Evolutionary conservation across 1,140 invertebrate genomes (phyloP).

Genomic region (Drosophila mayri): DNA sequence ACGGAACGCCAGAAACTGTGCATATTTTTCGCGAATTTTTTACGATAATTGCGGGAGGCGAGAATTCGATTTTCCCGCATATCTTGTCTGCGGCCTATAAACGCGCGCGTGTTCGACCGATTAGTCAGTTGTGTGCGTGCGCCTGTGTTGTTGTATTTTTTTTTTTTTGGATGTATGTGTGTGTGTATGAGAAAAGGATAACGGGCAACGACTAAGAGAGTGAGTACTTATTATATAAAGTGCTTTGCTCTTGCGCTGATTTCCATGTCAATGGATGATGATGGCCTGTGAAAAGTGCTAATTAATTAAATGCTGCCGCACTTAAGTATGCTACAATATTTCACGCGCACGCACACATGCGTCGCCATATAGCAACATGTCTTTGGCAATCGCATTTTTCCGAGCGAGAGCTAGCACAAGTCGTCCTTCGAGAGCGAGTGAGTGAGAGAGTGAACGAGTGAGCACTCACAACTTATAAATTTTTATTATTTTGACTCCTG

Average conservation of each 20-base stretch:
- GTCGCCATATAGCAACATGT: slow-evolving; percentile 42
- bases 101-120: slow-evolving; percentile 66
- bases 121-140: slow-evolving; percentile 15
- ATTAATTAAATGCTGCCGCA: slow-evolving; percentile 63
- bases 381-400: slow-evolving; percentile 35
- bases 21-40: slow-evolving; percentile 13
- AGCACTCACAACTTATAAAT: slow-evolving; percentile 56
- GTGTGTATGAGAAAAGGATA: slow-evolving; percentile 26
- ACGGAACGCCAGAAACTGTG: neutral
- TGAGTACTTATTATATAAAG: slow-evolving; percentile 78
- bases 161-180: neutral
- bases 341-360: slow-evolving; percentile 17
- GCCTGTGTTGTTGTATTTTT: slow-evolving; percentile 3
- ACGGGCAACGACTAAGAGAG: slow-evolving; percentile 27
- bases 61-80: slow-evolving; percentile 49
- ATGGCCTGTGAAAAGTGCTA: slow-evolving; percentile 41
- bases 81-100: slow-evolving; percentile 46
- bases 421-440: neutral
- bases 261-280: slow-evolving; percentile 13
- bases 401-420: neutral
- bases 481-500: slow-evolving; percentile 65
- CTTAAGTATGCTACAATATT: slow-evolving; percentile 72
- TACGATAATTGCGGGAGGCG: slow-evolving; percentile 28
- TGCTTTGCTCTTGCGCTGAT: slow-evolving; percentile 39
- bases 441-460: neutral